Evolutionary conservation across 2,888 invertebrate species (phyloP).

Genomic region (Cheilosia vulpina): DNA sequence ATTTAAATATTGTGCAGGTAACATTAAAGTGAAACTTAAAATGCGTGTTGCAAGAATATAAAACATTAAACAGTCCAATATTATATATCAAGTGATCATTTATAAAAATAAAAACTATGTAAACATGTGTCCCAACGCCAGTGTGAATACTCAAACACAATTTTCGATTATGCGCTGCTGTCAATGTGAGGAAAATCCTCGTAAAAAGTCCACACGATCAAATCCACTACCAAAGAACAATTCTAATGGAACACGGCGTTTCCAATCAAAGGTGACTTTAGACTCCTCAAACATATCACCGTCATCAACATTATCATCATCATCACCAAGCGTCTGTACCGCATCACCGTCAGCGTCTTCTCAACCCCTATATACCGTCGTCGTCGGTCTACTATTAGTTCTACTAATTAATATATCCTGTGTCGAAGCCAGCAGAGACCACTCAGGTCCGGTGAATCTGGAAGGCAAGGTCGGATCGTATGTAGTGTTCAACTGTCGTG

Average conservation of each 20-base stretch:
- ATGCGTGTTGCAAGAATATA: neutral
- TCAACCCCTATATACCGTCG: conserved; percentile 51
- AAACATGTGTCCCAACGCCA: conserved; percentile 45
- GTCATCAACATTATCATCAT: conserved; percentile 52
- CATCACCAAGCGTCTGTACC: conserved; percentile 25
- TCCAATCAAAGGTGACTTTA: conserved; percentile 45
- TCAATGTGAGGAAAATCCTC: conserved; percentile 22
- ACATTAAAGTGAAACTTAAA: no score
- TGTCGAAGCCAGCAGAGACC: conserved; percentile 80
- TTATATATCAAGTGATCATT: neutral
- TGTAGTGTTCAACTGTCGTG: conserved; percentile 84
- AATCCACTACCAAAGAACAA: conserved; percentile 21
- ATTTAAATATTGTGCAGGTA: no score
- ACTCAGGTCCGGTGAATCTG: conserved; percentile 80
- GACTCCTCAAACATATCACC: conserved; percentile 20
- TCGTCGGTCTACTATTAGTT: conserved; percentile 75
- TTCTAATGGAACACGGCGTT: conserved; percentile 21
- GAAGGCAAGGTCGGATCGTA: conserved; percentile 84
- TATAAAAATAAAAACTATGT: conserved; percentile 35
- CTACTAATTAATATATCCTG: conserved; percentile 83
- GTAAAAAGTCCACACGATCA: conserved; percentile 17
- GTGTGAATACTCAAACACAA: conserved; percentile 38
- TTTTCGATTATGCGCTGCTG: conserved; percentile 19
- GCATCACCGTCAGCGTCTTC: conserved; percentile 27
- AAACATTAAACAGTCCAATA: neutral